Base-by-base conservation (phyloP, 2,113 vertebrate species). In the Coptodon rendalli region DNA sequence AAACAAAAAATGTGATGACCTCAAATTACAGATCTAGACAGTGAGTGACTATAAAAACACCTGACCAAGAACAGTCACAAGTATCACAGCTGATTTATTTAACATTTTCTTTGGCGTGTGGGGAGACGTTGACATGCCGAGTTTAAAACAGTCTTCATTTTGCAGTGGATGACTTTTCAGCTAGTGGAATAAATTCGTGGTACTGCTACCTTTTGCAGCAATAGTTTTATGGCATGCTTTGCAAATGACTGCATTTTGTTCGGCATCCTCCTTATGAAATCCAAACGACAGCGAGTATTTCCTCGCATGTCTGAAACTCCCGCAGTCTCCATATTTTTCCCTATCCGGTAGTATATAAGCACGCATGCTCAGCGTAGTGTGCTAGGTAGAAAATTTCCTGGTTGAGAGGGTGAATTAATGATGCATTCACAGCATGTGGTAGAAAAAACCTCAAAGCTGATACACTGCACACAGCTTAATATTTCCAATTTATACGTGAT, bases 361-460 rank as follows among this genome's bases (percentile, higher is more conserved):
- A 59, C 27, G 2, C 27, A 19, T 63, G 16, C 59, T 34, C 16
- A 63, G 9, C 5, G 16, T 10, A 34, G 0, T 34, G 29, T 34
- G 9, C 59, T 19, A 34, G 59, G 59, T 63, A 63, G 29, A 34
- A 34, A 19, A 34, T 34, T 16, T 63, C 6, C 57, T 34, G 57
- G 57, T 19, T 61, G 29, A 8, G 1, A 34, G 29, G 57, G 57
- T 14, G 9, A 6, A 19, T 63, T 63, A 63, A 63, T 34, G 59
- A 63, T 63, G 59, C 59, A 63, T 63, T 63, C 16, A 19, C 29
- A 63, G 0, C 29, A 63, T 63, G 59, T 63, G 29, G 29, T 34
- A 63, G 9, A 34, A 63, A 61, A 6, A 0, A 0, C 5, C 8
- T 9, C 16, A 63, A 63, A 63, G 29, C 57, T 31, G 57, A 61